These are phyloP conservation scores for Amiota mariae DNA, from an alignment of 2,888 invertebrate species.

Conservation along the genomic window DNA sequence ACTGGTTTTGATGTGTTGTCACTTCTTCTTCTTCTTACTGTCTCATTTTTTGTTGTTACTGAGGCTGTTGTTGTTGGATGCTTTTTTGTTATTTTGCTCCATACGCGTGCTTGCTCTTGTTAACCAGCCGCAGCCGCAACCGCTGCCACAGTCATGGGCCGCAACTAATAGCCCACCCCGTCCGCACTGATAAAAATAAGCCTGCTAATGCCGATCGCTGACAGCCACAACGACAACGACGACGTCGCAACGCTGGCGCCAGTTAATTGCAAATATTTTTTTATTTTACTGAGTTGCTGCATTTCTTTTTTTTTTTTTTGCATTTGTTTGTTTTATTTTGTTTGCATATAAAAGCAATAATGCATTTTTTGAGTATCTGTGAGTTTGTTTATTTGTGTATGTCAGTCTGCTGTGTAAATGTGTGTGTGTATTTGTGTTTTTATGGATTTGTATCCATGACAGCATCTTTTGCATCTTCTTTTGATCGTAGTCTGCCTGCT, in stretches of 20 bases:
- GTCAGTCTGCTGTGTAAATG: constrained; percentile 9
- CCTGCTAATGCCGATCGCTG: too few relatives aligned
- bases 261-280: constrained; percentile 64
- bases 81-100: neutral
- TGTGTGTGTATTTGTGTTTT: constrained; percentile 9
- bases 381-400: constrained; percentile 40
- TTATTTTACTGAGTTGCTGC: constrained; percentile 44
- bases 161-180: too few relatives aligned
- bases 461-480: constrained; percentile 8
- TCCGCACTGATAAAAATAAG: too few relatives aligned
- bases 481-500: neutral
- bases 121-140: too few relatives aligned
- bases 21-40: neutral
- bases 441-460: constrained; percentile 10
- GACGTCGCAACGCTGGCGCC: constrained; percentile 57
- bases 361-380: constrained; percentile 32
- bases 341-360: constrained; percentile 56
- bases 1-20: neutral
- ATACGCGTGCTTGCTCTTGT: neutral
- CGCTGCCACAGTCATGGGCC: too few relatives aligned
- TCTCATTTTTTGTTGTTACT: too few relatives aligned
- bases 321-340: constrained; percentile 41
- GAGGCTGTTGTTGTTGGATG: too few relatives aligned
- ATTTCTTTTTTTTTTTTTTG: constrained; percentile 34
- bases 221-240: neutral